Evolutionary conservation across 2,888 invertebrate genomes (phyloP).

Genomic region (Drosophila prolongata): DNA sequence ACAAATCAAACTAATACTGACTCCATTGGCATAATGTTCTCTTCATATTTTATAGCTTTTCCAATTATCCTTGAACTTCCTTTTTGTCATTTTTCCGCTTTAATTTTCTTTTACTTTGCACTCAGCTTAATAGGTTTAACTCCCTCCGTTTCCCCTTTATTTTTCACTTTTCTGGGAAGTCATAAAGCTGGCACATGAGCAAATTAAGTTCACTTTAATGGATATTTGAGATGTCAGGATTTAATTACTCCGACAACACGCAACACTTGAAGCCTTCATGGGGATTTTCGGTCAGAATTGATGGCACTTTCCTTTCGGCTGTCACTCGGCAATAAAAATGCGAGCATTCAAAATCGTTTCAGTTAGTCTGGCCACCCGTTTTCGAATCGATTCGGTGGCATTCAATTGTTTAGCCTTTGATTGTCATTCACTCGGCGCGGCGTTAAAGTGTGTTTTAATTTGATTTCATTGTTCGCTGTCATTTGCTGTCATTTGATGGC

Average conservation of each 20-base stretch:
- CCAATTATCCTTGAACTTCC: too few species aligned
- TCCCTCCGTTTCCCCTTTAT: slow-evolving; percentile 8
- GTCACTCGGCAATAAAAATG: slow-evolving; percentile 33
- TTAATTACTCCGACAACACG: slow-evolving; percentile 62
- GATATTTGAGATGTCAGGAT: slow-evolving; percentile 58
- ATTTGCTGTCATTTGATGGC: slow-evolving; percentile 59
- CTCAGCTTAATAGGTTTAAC: slow-evolving; percentile 16
- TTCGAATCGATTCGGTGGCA: slow-evolving; percentile 29
- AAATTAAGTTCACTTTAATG: slow-evolving; percentile 63
- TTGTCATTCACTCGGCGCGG: slow-evolving; percentile 69
- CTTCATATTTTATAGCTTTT: too few species aligned
- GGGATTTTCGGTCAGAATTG: slow-evolving; percentile 50
- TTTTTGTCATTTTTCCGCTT: background rate
- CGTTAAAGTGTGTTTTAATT: slow-evolving; percentile 78
- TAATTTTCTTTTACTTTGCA: slow-evolving; percentile 2
- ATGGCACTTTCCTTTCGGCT: slow-evolving; percentile 35
- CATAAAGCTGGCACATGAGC: slow-evolving; percentile 32
- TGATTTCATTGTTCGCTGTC: slow-evolving; percentile 77
- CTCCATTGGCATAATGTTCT: too few species aligned
- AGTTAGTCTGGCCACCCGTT: background rate
- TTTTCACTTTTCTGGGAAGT: slow-evolving; percentile 14
- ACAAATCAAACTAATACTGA: too few species aligned
- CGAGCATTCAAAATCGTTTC: slow-evolving; percentile 14
- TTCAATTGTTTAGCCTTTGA: slow-evolving; percentile 77
- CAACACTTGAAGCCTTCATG: slow-evolving; percentile 57